Base-by-base conservation (phyloP, 2,888 invertebrate genomes). In the Acrobasis consociella region DNA sequence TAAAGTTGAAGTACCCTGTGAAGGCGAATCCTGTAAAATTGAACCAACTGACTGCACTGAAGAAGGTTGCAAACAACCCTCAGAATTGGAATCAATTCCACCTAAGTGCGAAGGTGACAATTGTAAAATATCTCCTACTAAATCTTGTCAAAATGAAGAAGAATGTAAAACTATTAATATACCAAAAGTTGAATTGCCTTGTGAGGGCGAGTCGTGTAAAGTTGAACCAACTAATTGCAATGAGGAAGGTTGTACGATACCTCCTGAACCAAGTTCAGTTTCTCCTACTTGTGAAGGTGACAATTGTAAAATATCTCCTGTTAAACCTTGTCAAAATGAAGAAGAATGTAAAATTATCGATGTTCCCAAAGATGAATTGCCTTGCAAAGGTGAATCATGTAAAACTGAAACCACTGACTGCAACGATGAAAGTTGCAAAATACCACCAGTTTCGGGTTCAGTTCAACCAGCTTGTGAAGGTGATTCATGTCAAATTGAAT, bases 51-150 rank as follows among this genome's bases (percentile, higher is more conserved):
- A 31, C 31, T 31, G 31, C 31, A 31, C 31, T 66, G 66, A 70
- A 62, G 67, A 69, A 51, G 64, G 70, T 52, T 78, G 79, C 60
- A 67, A 68, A 56, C 31, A 0, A 7, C 31, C 31, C 7, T 31
- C 31, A 31, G 31, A 31, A 31, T 31, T 31, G 31, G 31, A 7
- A 0, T 8, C 31, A 31, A 7, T 31, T 31, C 31, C 31, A 31
- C 31, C 31, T 31, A 7, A 0, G 31, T 81, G 81, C 67, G 70
- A 72, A 61, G 73, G 74, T 60, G 71, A 74, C 16, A 65, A 69
- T 42, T 78, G 78, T 58, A 46, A 46, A 42, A 46, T 9, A 13
- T 8, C 13, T 17, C 52, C 17, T 2, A 52, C 22, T 8, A 11
- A 31, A 49, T n/a, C 39, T 9, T 64, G 64, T 60, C 39, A 52